Base-by-base conservation (phyloP, 2,797 vertebrate species). In the Cyclopterus lumpus region DNA sequence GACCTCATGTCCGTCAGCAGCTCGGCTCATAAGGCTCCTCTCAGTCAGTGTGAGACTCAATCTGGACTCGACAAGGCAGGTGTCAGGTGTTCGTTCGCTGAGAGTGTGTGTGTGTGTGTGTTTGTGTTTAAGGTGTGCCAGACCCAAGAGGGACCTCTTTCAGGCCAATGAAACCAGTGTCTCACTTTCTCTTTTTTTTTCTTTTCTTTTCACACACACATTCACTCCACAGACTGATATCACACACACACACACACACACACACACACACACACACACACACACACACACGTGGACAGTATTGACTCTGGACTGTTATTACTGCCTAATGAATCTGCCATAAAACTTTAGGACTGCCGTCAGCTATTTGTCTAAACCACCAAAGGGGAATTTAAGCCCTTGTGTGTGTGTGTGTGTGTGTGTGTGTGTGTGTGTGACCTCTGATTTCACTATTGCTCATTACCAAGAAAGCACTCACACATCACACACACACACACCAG, bases 1-100 rank as follows among this genome's bases (percentile, higher is more conserved):
- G 85, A 74, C 85, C 78, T 65, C 15, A 26, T 32, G 71, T 84
- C 90, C 84, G 88, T 91, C 89, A 84, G 71, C 88, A 64, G 71
- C 62, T 28, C 3, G 2, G 57, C 72, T 76, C 75, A 83, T 67
- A 59, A 71, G 48, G 42, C 76, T 77, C 61, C 64, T 49, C 69
- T 73, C 40, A 46, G 57, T n/a, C n/a, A n/a, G 48, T 79, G 48
- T 70, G 44, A 54, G 79, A 24, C 85, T 91, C 80, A 86, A 83
- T 89, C 81, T 87, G 73, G 71, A 20, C 46, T 14, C 79, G 78
- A 85, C 87, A 67, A 67, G 30, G 67, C 63, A 79, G 84, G 79
- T 74, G 85, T 84, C 85, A 83, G 85, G 82, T 79, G 86, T 64
- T 71, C 71, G 42, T 26, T 63, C 15, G 1, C 34, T 65, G 61